These are phyloP conservation scores for Poecilia wingei DNA, from an alignment of 2,797 vertebrate species.

Conservation along the genomic window DNA sequence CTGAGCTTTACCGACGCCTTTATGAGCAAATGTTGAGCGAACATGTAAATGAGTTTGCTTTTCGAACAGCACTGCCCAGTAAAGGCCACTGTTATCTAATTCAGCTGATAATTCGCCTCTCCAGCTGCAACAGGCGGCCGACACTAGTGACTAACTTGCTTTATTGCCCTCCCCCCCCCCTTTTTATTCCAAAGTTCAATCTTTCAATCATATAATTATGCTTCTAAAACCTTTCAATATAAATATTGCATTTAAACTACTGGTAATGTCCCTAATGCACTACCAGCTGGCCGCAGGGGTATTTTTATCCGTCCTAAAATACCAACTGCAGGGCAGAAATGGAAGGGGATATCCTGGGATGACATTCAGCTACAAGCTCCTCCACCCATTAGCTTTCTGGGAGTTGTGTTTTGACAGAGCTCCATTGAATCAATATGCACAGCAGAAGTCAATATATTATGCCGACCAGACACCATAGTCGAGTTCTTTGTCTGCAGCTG, in stretches of 20 bases:
- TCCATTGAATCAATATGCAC: constrained; percentile 29
- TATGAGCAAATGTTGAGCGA: no score
- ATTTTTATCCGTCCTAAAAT: constrained; percentile 80
- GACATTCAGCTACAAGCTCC: constrained; percentile 31
- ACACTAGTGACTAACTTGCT: neutral
- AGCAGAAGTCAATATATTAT: constrained; percentile 29
- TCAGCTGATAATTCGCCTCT: neutral
- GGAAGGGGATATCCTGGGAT: constrained; percentile 25
- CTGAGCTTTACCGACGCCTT: neutral
- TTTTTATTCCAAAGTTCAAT: constrained; percentile 47
- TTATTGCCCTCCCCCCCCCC: constrained; percentile 16
- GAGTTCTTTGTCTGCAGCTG: neutral
- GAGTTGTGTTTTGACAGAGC: constrained; percentile 19
- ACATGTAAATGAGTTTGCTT: neutral
- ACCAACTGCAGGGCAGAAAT: constrained; percentile 44
- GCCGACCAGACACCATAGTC: constrained; percentile 1
- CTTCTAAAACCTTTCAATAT: neutral
- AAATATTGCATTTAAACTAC: constrained; percentile 31
- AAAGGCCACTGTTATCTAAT: neutral
- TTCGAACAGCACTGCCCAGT: neutral
- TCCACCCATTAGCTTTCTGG: constrained; percentile 18
- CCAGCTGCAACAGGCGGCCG: neutral
- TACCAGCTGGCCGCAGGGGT: constrained; percentile 65
- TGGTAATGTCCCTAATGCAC: constrained; percentile 17
- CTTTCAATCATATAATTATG: constrained; percentile 9